Conservation (phyloP, 2,888 invertebrate genomes). For the Heteromyza rotundicornis region DNA sequence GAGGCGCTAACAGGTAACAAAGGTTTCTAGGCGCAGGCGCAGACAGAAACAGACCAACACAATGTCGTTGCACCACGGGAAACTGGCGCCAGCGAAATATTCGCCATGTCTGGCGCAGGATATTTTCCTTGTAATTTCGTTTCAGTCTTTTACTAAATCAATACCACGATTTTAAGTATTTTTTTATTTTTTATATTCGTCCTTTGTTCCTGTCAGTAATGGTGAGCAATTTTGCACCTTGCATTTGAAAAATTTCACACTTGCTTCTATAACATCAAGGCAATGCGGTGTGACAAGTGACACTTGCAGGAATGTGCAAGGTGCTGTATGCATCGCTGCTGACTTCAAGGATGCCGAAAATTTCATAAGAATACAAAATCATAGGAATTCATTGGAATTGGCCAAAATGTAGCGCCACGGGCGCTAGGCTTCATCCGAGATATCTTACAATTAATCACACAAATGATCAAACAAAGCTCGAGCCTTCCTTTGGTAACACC, state of each 20-base stretch:
- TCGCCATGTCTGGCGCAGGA: slow-evolving; percentile 31
- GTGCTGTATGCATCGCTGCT: too few species aligned
- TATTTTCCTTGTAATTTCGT: slow-evolving; percentile 37
- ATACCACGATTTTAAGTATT: slow-evolving; percentile 10
- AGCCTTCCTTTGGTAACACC: too few species aligned
- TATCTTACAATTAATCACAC: too few species aligned
- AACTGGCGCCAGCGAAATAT: slow-evolving; percentile 46
- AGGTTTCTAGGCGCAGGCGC: too few species aligned
- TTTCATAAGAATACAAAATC: too few species aligned
- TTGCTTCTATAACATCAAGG: too few species aligned
- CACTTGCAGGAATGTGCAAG: slow-evolving; percentile 9
- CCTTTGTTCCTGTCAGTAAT: not conserved
- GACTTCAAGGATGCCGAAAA: not conserved
- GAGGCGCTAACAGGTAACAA: not conserved
- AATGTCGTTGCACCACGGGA: slow-evolving; percentile 37
- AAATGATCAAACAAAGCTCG: too few species aligned
- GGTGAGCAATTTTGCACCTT: slow-evolving; percentile 11
- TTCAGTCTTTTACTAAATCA: slow-evolving; percentile 16
- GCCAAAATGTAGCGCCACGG: too few species aligned
- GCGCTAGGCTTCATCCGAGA: too few species aligned
- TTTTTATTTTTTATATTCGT: too few species aligned
- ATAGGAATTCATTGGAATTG: too few species aligned
- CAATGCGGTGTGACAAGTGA: slow-evolving; percentile 5
- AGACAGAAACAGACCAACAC: not conserved
- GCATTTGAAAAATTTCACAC: slow-evolving; percentile 45